Evolutionary conservation across 2,797 vertebrate species (phyloP).

Genomic region (Uromys caudimaculatus): DNA sequence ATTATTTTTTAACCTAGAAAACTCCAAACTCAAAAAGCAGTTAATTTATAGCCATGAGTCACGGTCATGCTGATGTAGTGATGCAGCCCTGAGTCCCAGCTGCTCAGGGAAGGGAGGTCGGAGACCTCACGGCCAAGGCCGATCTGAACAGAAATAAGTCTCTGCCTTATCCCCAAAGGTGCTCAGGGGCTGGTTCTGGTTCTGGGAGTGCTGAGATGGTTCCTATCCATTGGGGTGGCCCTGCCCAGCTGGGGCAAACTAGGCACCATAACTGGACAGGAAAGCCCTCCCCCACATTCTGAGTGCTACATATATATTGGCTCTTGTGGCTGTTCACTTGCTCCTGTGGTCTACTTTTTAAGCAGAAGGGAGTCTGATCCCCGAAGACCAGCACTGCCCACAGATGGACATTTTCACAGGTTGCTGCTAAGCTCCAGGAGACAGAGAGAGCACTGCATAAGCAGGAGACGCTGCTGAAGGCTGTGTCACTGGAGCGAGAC

Average conservation of each 20-base stretch:
- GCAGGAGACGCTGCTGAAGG: constrained; percentile 80
- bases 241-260: too few relatives aligned
- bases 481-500: constrained; percentile 87
- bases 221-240: too few relatives aligned
- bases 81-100: neutral
- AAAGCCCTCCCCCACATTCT: accelerated
- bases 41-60: neutral
- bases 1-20: neutral
- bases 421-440: constrained; percentile 87
- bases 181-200: neutral
- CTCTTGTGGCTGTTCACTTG: neutral
- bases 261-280: accelerated
- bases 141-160: neutral
- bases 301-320: accelerated
- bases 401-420: constrained; percentile 73
- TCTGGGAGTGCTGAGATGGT: too few relatives aligned
- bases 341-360: neutral
- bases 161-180: neutral
- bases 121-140: neutral
- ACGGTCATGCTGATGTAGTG: neutral
- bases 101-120: neutral
- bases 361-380: neutral
- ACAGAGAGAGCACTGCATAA: constrained; percentile 86
- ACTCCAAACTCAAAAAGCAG: neutral
- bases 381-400: neutral